Evolutionary conservation across 1,140 invertebrate species (phyloP).

Genomic region (Chymomyza costata): DNA sequence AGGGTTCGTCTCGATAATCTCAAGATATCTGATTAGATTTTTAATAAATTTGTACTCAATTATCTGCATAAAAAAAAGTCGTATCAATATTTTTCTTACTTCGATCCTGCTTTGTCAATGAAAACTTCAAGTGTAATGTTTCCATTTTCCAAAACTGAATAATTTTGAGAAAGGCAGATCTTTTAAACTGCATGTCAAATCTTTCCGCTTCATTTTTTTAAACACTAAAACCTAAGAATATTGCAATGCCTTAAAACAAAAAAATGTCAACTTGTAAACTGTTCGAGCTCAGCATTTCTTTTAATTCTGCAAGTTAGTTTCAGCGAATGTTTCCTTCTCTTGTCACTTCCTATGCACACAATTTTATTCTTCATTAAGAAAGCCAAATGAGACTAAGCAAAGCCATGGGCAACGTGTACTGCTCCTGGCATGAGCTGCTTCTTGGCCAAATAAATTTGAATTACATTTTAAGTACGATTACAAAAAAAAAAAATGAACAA

Average conservation of each 20-base stretch:
- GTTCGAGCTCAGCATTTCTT: slow-evolving; percentile 66
- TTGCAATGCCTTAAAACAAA: slow-evolving; percentile 16
- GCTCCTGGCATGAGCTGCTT: slow-evolving; percentile 22
- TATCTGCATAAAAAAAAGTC: too few relatives aligned
- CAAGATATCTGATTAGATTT: too few relatives aligned
- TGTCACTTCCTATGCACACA: slow-evolving; percentile 41
- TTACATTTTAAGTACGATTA: slow-evolving; percentile 36
- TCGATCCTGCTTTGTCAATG: too few relatives aligned
- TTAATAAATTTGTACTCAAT: too few relatives aligned
- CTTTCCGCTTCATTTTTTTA: too few relatives aligned
- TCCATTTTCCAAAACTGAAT: too few relatives aligned
- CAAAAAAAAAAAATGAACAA: slow-evolving; percentile 18
- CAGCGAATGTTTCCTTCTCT: slow-evolving; percentile 11
- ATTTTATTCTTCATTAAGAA: slow-evolving; percentile 68
- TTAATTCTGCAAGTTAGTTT: slow-evolving; percentile 60
- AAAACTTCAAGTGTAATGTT: too few relatives aligned
- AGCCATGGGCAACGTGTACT: slow-evolving; percentile 20
- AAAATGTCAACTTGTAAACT: slow-evolving; percentile 51
- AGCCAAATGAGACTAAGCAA: slow-evolving; percentile 59
- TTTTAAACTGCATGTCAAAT: too few relatives aligned
- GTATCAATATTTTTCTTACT: too few relatives aligned
- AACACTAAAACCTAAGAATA: too few relatives aligned
- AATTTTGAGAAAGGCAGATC: too few relatives aligned
- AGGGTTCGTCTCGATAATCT: too few relatives aligned
- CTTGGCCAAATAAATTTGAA: slow-evolving; percentile 66